These are phyloP conservation scores for Cistogaster globosa DNA, from an alignment of 2,888 invertebrate genomes.

Conservation along the genomic window DNA sequence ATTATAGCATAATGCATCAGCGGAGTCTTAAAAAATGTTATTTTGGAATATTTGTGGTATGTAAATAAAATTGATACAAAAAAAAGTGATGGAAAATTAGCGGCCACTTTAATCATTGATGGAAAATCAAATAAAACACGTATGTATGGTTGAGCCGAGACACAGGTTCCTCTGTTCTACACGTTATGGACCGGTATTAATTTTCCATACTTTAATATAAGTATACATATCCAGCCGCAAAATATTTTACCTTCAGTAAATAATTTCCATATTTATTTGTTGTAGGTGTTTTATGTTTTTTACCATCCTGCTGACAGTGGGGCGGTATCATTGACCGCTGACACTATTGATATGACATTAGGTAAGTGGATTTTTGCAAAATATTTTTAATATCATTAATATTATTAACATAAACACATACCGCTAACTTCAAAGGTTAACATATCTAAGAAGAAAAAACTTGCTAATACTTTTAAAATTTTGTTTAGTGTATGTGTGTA, in stretches of 20 bases:
- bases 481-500: not conserved
- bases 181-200: constrained; percentile 11
- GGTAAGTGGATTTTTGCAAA: constrained; percentile 85
- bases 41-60: constrained; percentile 77
- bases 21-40: constrained; percentile 76
- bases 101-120: constrained; percentile 18
- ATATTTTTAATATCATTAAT: not conserved
- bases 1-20: constrained; percentile 75
- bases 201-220: constrained; percentile 2
- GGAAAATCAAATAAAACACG: constrained; percentile 64
- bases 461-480: not conserved
- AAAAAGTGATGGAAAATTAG: constrained; percentile 38
- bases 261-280: constrained; percentile 62
- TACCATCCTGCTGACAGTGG: constrained; percentile 92
- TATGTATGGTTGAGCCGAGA: constrained; percentile 39
- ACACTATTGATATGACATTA: constrained; percentile 92
- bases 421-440: not conserved
- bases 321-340: constrained; percentile 90
- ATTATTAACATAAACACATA: not conserved
- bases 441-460: not conserved
- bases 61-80: constrained; percentile 46
- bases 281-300: constrained; percentile 83
- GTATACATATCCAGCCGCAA: not conserved
- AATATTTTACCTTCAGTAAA: not conserved
- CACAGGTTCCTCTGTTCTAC: not conserved